Conservation (phyloP, 2,797 vertebrate genomes). For the Smutsia temminckii region DNA sequence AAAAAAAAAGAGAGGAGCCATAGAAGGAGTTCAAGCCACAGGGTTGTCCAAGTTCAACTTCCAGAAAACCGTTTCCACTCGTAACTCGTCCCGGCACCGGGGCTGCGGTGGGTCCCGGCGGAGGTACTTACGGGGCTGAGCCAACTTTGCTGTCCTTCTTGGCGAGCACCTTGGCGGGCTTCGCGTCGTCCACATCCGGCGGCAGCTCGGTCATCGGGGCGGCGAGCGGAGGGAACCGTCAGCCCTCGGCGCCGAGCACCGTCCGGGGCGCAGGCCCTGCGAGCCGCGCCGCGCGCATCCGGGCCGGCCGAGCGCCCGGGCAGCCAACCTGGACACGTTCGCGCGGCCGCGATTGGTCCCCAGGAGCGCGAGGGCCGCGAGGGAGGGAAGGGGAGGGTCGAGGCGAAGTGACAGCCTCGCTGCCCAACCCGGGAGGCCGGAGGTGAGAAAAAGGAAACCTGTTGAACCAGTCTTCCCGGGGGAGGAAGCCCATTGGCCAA, state of each 20-base stretch:
- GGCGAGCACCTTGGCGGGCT: slow-evolving; percentile 62
- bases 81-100: background rate
- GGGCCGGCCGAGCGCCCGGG: background rate
- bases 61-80: background rate
- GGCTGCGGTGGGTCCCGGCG: background rate
- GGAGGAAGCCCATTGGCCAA: slow-evolving; percentile 55
- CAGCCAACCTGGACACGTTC: slow-evolving; percentile 67
- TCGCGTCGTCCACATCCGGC: slow-evolving; percentile 79
- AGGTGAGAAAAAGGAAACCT: slow-evolving; percentile 62
- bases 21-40: background rate
- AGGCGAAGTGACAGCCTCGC: slow-evolving; percentile 54
- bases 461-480: slow-evolving; percentile 71
- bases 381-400: slow-evolving; percentile 56
- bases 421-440: slow-evolving; percentile 62
- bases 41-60: background rate
- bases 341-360: slow-evolving; percentile 53
- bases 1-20: background rate
- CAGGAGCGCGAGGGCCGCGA: background rate
- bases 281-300: slow-evolving; percentile 2
- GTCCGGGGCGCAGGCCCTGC: background rate
- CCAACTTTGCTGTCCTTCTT: slow-evolving; percentile 76
- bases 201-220: slow-evolving; percentile 80
- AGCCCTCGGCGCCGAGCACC: background rate
- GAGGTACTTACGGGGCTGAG: slow-evolving; percentile 77
- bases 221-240: background rate